Percentiles rank a stretch among this genome's conserved stretches.
phyloP scores from a whole-genome alignment of 2,888 invertebrate species.

The Leucozona laternaria region DNA sequence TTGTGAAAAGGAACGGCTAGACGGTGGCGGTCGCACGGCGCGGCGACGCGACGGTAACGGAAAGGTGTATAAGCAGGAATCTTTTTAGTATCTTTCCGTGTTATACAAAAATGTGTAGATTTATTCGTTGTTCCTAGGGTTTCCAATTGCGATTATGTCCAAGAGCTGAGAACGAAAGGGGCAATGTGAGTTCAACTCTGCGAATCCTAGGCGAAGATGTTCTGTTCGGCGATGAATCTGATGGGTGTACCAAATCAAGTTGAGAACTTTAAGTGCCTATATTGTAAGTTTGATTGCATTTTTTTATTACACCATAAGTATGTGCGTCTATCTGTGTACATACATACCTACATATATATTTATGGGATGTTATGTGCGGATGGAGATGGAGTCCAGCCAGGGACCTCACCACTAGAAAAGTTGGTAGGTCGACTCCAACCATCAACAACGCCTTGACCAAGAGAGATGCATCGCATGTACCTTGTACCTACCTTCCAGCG shows the following conservation, averaged over 20 bases:
- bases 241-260: constrained; percentile 75
- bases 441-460: constrained; percentile 50
- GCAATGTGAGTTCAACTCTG: not conserved
- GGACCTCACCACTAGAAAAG: constrained; percentile 48
- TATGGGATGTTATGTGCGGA: constrained; percentile 5
- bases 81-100: constrained; percentile 62
- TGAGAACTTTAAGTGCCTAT: constrained; percentile 71
- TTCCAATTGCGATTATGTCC: constrained; percentile 49
- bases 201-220: constrained; percentile 37
- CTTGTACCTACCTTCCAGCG: constrained; percentile 10
- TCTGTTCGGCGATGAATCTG: constrained; percentile 58
- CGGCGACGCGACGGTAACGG: constrained; percentile 1
- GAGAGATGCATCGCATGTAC: constrained; percentile 32
- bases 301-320: constrained; percentile 65
- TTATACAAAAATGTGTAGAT: constrained; percentile 68
- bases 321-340: constrained; percentile 21
- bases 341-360: too few relatives aligned
- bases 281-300: constrained; percentile 74
- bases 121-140: constrained; percentile 70
- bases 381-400: constrained; percentile 12
- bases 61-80: constrained; percentile 12
- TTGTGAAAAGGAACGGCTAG: not conserved
- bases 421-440: constrained; percentile 64
- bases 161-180: constrained; percentile 1
- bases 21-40: not conserved